Base-by-base conservation (phyloP, 1,140 invertebrate species). In the Lordiphosa mommai region DNA sequence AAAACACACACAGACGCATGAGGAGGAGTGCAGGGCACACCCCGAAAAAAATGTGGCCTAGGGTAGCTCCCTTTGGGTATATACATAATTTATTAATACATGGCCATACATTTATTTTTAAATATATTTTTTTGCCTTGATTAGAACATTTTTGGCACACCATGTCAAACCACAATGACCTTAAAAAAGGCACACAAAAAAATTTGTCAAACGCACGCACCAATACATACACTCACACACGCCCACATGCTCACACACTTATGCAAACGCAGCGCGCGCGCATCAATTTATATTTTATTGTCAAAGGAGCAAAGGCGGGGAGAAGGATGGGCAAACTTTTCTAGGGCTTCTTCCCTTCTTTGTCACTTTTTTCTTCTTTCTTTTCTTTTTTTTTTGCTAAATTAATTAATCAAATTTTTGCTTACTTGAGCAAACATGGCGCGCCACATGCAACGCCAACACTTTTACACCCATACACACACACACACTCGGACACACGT, bases 391-490 rank as follows among this genome's bases (percentile, higher is more conserved):
- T 47, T 57, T 52, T 29, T 41, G 14, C 51, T 71, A 58, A 79
- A 58, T 61, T 44, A 70, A 70, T 65, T 70, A 73, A 80, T 70
- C 17, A 73, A 79, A 80, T 65, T 65, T 70, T 36, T 8, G 43
- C 36, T 80, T 79, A 79, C 69, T 79, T 80, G 56, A 47, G 61
- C 74, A 70, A 70, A 61, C 74, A 79, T 79, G 52, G 52, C 57
- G 56, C 70, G 48, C 52, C 52, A 79, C 60, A 58, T 61, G 65
- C 74, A 73, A 70, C 64, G 57, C 63, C 36, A 41, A 50, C 44
- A 64, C 32, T 32, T 48, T 38, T 50, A 51, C 61, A n/a, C n/a
- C n/a, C n/a, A n/a, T n/a, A n/a, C n/a, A n/a, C n/a, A 51, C 61
- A 34, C 36, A 32, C 29, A 49, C 23, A 32, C 30, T 33, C 49